These are phyloP conservation scores for Erpetoichthys calabaricus DNA, from an alignment of 2,797 vertebrate species.

Conservation along the genomic window DNA sequence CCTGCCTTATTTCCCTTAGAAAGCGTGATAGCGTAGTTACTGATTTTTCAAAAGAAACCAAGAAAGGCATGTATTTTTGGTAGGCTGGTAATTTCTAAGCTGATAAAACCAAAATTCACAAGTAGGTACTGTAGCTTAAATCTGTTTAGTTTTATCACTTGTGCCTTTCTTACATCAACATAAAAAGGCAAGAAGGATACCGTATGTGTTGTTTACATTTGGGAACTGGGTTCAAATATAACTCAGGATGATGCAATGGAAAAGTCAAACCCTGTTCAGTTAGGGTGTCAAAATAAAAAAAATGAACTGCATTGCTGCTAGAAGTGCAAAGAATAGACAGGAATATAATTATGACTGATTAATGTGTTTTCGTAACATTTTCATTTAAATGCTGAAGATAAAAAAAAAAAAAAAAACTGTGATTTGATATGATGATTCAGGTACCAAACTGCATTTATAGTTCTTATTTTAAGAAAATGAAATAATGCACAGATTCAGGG, in stretches of 20 bases:
- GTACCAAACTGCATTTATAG: conserved; percentile 43
- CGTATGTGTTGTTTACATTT: conserved; percentile 39
- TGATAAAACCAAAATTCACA: conserved; percentile 50
- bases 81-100: conserved; percentile 38
- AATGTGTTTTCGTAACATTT: conserved; percentile 16
- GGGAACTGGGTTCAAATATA: conserved; percentile 33
- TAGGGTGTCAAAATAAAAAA: conserved; percentile 10
- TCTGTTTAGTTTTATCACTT: conserved; percentile 56
- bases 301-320: conserved; percentile 24
- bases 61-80: conserved; percentile 16
- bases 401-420: conserved; percentile 45
- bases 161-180: conserved; percentile 60
- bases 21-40: conserved; percentile 1
- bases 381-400: conserved; percentile 24
- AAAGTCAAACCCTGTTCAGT: conserved; percentile 1
- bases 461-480: conserved; percentile 36
- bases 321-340: conserved; percentile 15
- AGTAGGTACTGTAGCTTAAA: conserved; percentile 31
- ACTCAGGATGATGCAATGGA: conserved; percentile 23
- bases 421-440: conserved; percentile 49
- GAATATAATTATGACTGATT: conserved; percentile 1
- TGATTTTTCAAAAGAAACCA: conserved; percentile 2
- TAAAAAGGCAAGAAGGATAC: conserved; percentile 36
- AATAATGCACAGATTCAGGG: conserved; percentile 48
- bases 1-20: neutral